A percentile compares a stretch with the other conserved stretches of the same genome.
These are phyloP conservation scores for Frankliniella intonsa DNA, from an alignment of 2,888 invertebrate genomes.

Conservation along the genomic window DNA sequence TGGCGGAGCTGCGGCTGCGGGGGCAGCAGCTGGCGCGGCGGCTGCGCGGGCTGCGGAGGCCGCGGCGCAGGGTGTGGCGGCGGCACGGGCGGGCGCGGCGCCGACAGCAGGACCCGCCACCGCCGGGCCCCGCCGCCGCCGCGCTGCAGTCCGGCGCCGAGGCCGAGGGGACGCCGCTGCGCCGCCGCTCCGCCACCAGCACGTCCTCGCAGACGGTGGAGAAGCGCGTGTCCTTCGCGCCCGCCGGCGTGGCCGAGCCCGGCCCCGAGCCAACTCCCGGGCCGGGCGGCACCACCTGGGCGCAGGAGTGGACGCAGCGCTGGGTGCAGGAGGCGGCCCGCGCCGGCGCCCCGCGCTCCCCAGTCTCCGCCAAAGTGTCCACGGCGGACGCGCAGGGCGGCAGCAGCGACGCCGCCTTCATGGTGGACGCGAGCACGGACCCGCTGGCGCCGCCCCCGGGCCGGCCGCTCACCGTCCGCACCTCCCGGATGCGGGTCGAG, in stretches of 20 bases:
- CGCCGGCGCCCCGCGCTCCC: background rate
- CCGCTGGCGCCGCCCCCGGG: background rate
- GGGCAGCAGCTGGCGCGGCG: background rate
- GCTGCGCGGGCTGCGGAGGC: background rate
- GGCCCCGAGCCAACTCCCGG: background rate
- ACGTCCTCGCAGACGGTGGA: conserved; percentile 10
- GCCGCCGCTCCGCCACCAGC: background rate
- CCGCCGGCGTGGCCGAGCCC: background rate
- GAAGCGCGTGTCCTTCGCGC: conserved; percentile 15
- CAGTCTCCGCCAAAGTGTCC: background rate
- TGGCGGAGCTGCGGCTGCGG: background rate
- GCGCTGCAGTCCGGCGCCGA: background rate
- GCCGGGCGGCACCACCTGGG: background rate
- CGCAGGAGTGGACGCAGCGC: conserved; percentile 11
- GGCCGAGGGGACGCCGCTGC: background rate
- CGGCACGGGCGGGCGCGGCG: background rate
- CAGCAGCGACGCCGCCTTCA: background rate
- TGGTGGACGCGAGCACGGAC: conserved; percentile 9
- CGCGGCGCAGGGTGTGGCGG: background rate
- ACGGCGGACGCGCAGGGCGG: background rate
- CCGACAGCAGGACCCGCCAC: background rate
- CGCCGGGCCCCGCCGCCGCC: background rate
- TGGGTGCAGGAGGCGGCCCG: conserved; percentile 10
- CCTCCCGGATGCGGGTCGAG: conserved; percentile 9
- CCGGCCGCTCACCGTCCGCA: background rate